Base-by-base conservation (phyloP, 2,797 vertebrate genomes). In the Calcarius lapponicus region DNA sequence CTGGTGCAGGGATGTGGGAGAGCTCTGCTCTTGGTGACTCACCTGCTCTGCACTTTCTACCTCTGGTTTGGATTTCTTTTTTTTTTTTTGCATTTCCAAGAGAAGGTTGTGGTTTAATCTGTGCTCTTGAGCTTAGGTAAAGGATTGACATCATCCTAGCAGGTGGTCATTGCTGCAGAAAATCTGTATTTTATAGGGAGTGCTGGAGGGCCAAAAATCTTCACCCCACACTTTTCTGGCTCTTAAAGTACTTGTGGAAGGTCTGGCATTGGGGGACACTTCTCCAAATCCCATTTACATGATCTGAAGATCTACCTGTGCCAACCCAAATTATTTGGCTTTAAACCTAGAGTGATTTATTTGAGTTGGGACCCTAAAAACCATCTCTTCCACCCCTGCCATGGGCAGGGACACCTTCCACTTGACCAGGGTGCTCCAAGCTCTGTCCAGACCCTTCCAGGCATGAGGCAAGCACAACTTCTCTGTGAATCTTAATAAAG, bases 111-210 rank as follows among this genome's bases (percentile, higher is more conserved):
- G 64, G 50, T 75, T 88, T 78, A 24, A n/a, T 71, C 24, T 51
- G 45, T 88, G 34, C 56, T 22, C 19, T 62, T 54, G 65, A 70
- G 6, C 1, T 86, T 34, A 67, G 32, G 13, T 54, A 5, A 31
- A 22, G 26, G 40, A n/a, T 21, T 90, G 72, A 26, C 11, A 26
- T 42, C 32, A 74, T 47, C 1, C 0, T 5, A 34, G 74, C 11
- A 65, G 20, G 54, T 53, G 34, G 19, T 8, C 2, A 0, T 32
- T 65, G 13, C 14, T 72, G 28, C 17, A 58, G 28, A 69, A 72
- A 62, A 72, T 18, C 13, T 1, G 0, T 13, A 6, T 54, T 13
- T 62, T 10, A 22, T 47, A 24, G 28, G 31, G 26, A 17, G 7
- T 83, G 38, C 31, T 83, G 5, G 12, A 72, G 53, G 61, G 47